Conservation (phyloP, 2,888 invertebrate species). For the Agrotis ipsilon region DNA sequence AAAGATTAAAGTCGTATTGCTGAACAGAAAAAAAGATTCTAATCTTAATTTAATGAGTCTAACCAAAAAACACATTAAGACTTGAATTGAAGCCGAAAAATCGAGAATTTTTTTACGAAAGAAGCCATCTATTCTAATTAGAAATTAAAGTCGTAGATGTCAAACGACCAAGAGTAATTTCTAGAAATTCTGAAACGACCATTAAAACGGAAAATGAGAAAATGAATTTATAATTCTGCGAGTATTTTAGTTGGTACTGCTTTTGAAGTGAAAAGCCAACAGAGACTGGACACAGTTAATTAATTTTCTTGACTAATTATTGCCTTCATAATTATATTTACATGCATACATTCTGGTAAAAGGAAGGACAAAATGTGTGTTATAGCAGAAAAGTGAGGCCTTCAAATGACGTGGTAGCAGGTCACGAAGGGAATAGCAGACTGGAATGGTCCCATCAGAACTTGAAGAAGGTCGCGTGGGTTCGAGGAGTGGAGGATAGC, state of each 20-base stretch:
- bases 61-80: slow-evolving; percentile 31
- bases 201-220: slow-evolving; percentile 12
- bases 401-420: no score
- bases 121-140: slow-evolving; percentile 51
- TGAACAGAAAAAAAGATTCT: slow-evolving; percentile 31
- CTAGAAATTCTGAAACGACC: slow-evolving; percentile 6
- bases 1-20: slow-evolving; percentile 14
- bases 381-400: no score
- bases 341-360: background rate
- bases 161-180: slow-evolving; percentile 23
- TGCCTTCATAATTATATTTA: slow-evolving; percentile 10
- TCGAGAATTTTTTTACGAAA: slow-evolving; percentile 12
- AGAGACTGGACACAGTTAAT: slow-evolving; percentile 20
- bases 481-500: no score
- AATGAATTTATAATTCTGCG: slow-evolving; percentile 28
- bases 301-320: slow-evolving; percentile 35
- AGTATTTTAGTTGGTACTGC: slow-evolving; percentile 17
- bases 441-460: no score
- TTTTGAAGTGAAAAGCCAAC: slow-evolving; percentile 31
- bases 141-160: slow-evolving; percentile 31
- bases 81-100: slow-evolving; percentile 20
- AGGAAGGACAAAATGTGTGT: no score
- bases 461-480: no score
- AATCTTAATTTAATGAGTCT: slow-evolving; percentile 41
- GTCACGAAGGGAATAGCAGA: no score